These are phyloP conservation scores for Varanus salvator DNA, from an alignment of 2,113 vertebrate genomes.

Conservation along the genomic window DNA sequence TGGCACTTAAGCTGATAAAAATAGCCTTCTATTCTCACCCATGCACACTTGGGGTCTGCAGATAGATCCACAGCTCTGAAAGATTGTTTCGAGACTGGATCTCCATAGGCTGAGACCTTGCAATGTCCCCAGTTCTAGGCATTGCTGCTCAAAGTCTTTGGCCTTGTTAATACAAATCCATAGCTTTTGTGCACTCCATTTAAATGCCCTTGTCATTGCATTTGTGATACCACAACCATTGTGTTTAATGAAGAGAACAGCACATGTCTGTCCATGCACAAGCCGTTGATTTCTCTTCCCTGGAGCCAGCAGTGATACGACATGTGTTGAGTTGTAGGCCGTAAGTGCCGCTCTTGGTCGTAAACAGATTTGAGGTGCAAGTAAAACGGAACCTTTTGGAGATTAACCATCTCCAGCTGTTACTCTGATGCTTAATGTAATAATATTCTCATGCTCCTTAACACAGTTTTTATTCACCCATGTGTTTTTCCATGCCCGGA, in stretches of 20 bases:
- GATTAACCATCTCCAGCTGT: conserved; percentile 53
- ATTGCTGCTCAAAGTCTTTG: not conserved
- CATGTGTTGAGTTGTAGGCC: not conserved
- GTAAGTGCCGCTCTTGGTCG: conserved; percentile 48
- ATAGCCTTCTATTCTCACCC: no score
- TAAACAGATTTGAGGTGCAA: conserved; percentile 41
- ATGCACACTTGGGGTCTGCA: no score
- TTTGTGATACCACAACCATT: conserved; percentile 6
- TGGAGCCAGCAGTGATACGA: conserved; percentile 7
- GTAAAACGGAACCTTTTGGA: conserved; percentile 38
- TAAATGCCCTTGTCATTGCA: not conserved
- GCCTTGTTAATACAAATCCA: fast-evolving
- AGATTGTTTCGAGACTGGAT: no score
- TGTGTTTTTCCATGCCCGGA: conserved; percentile 24
- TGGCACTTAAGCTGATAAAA: no score
- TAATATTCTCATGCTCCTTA: conserved; percentile 13
- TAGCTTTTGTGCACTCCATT: not conserved
- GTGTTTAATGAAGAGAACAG: conserved; percentile 36
- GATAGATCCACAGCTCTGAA: no score
- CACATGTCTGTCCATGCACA: not conserved
- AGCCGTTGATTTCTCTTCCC: not conserved
- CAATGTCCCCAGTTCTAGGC: not conserved
- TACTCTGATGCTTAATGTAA: conserved; percentile 46
- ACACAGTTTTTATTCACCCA: conserved; percentile 33
- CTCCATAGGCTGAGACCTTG: no score